A percentile compares a stretch with the other conserved stretches of the same genome.
Evolutionary conservation across 2,113 vertebrate genomes (phyloP).

Genomic region (Alosa alosa): DNA sequence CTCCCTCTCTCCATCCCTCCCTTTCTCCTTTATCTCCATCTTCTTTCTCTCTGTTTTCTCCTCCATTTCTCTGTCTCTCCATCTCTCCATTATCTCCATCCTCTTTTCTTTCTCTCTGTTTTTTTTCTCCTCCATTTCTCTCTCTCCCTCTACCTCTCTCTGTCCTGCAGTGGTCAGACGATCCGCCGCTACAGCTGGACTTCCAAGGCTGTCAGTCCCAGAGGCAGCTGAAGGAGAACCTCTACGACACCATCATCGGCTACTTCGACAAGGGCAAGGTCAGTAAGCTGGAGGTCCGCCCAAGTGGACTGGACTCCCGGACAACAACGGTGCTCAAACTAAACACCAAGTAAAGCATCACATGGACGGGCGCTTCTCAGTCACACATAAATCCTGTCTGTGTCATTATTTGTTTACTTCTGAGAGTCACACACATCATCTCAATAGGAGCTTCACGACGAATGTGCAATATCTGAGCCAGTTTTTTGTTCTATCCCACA

Average conservation of each 20-base stretch:
- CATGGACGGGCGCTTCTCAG: not conserved
- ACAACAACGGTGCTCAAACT: too few relatives aligned
- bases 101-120: not conserved
- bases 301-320: not conserved
- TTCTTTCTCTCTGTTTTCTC: not conserved
- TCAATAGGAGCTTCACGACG: not conserved
- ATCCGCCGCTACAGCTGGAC: constrained; percentile 83
- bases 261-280: constrained; percentile 99
- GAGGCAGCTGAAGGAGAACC: constrained; percentile 88
- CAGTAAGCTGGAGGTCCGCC: constrained; percentile 12
- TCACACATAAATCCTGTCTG: not conserved
- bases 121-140: constrained; percentile 23
- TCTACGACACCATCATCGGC: constrained; percentile 92
- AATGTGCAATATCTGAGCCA: not conserved
- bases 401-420: not conserved
- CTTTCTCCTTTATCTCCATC: constrained; percentile 29
- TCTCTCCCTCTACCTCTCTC: constrained; percentile 28
- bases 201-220: constrained; percentile 86
- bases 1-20: not conserved
- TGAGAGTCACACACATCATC: not conserved
- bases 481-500: not conserved
- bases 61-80: too few relatives aligned
- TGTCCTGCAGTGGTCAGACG: constrained; percentile 72
- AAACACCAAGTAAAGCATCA: not conserved
- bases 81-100: constrained; percentile 10